Evolutionary conservation across 2,113 vertebrate genomes (phyloP).

Genomic region (Zapornia atra): DNA sequence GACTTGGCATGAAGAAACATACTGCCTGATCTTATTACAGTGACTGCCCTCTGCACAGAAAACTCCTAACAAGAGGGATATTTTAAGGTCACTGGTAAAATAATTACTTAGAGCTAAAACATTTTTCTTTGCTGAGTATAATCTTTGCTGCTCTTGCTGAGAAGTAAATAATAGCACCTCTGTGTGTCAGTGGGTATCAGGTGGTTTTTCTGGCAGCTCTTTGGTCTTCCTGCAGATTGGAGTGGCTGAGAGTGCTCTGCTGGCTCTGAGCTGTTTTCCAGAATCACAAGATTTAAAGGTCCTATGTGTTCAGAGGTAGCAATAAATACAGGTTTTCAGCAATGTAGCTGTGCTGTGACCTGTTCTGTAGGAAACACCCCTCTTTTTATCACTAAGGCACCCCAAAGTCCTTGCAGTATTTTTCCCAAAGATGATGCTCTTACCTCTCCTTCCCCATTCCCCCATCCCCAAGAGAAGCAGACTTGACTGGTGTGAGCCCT

Average conservation of each 20-base stretch:
- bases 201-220: background rate
- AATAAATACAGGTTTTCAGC: background rate
- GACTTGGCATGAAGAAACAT: conserved; percentile 52
- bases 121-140: conserved; percentile 1
- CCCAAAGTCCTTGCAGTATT: background rate
- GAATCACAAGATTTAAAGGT: background rate
- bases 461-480: background rate
- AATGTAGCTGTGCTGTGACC: background rate
- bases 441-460: background rate
- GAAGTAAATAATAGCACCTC: conserved; percentile 33
- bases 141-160: background rate
- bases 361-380: background rate
- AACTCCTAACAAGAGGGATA: conserved; percentile 10
- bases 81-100: conserved; percentile 45
- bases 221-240: background rate
- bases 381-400: background rate
- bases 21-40: conserved; percentile 52
- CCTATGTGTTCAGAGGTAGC: background rate
- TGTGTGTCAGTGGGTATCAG: background rate
- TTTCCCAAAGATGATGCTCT: background rate
- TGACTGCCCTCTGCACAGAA: background rate
- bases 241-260: background rate
- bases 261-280: background rate
- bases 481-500: background rate
- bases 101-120: background rate